Base-by-base conservation (phyloP, 2,797 vertebrate species). In the Phrynocephalus vlangalii region DNA sequence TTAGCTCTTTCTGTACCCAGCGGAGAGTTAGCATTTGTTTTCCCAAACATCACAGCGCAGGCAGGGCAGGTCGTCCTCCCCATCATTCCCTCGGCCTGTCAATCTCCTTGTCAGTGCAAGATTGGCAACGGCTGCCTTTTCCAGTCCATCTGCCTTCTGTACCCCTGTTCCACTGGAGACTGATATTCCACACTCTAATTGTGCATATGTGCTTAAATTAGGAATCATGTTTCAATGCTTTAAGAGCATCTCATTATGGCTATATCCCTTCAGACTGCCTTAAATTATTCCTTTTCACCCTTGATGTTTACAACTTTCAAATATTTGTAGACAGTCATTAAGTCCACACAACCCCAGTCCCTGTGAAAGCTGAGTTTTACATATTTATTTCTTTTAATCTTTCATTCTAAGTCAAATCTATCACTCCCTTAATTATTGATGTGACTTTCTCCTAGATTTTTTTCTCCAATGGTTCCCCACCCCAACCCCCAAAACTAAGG, bases 381-480 rank as follows among this genome's bases (percentile, higher is more conserved):
- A 93, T 95, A 94, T 94, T 95, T 95, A 94, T 95, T 95, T 95
- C 92, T 94, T 95, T 95, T 94, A 94, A 94, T 95, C 92, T 94
- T 95, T 91, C 92, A 92, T 90, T 0, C 0, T 88, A 92, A 92
- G 88, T 92, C 94, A 93, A 91, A 93, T 86, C 38, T 90, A 93
- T 93, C 91, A 93, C 68, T 0, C 48, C 28, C 83, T 95, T 92
- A 95, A 95, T 95, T 93, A 95, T 95, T 95, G 93, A 94, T 94
- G 79, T 89, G 92, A 71, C 89, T 91, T 95, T 95, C 79, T 89
- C 63, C 90, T 92, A 90, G 90, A 93, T 91, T 92, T 93, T 92
- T 93, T 94, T 30, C 66, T 91, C 85, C 91, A 88, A 87, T 50
- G 33, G 33, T 33, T n/a, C n/a, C n/a, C n/a, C n/a, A n/a, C n/a